phyloP scores from a whole-genome alignment of 1,140 invertebrate species.

The Notospermus geniculatus region DNA sequence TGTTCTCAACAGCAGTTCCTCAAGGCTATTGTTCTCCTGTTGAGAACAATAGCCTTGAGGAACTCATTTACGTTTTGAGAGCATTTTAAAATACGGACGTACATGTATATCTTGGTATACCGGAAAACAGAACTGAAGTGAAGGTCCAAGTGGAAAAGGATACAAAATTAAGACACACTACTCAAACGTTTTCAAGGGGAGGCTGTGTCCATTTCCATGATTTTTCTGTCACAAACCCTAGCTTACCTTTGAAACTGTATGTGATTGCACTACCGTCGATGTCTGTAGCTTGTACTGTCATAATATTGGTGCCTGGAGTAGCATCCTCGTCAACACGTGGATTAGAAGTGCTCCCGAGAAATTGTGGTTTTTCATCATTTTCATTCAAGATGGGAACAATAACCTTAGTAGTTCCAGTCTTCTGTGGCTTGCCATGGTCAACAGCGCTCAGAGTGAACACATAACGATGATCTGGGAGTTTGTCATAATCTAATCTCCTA shows the following conservation, averaged over 20 bases:
- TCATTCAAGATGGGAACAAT: neutral
- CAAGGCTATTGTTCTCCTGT: no score
- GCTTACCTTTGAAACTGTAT: neutral
- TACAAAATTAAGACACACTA: no score
- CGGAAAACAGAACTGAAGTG: no score
- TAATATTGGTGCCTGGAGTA: neutral
- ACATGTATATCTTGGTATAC: no score
- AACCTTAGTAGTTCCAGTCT: slow-evolving; percentile 1
- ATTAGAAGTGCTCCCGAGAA: neutral
- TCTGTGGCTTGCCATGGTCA: neutral
- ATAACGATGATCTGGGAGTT: neutral
- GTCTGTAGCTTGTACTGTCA: neutral
- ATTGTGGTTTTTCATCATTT: slow-evolving; percentile 1
- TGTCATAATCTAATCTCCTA: slow-evolving; percentile 10
- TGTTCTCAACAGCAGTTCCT: no score
- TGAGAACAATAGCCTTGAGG: no score
- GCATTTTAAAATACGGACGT: no score
- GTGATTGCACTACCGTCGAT: neutral
- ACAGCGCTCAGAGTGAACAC: neutral
- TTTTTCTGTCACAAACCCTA: no score
- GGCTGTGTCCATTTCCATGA: no score
- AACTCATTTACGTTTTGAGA: no score
- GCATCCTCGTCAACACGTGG: neutral
- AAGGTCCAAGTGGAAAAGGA: no score
- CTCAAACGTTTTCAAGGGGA: no score